phyloP scores from a whole-genome alignment of 2,797 vertebrate species.

The Enteromius mattozi region DNA sequence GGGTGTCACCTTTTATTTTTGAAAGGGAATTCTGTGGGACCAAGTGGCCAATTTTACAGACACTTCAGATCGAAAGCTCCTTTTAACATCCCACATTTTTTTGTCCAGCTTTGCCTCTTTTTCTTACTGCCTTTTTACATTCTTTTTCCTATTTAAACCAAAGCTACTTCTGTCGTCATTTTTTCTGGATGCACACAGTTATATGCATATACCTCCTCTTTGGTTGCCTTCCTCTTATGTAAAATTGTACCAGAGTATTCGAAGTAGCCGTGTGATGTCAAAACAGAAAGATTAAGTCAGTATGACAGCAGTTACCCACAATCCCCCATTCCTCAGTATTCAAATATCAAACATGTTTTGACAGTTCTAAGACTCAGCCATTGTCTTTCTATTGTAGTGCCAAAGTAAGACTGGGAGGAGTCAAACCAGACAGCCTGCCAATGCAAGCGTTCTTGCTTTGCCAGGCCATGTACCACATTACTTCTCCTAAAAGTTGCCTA shows the following conservation, averaged over 20 bases:
- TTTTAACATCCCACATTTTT: background rate
- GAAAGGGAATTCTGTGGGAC: conserved; percentile 36
- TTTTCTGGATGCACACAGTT: background rate
- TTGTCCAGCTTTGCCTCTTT: background rate
- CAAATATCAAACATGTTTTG: conserved; percentile 35
- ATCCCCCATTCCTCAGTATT: background rate
- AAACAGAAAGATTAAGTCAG: conserved; percentile 2
- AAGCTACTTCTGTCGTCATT: background rate
- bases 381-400: conserved; percentile 34
- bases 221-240: conserved; percentile 25
- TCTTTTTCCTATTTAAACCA: background rate
- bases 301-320: conserved; percentile 12
- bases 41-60: conserved; percentile 26
- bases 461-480: background rate
- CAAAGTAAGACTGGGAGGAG: conserved; percentile 19
- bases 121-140: conserved; percentile 16
- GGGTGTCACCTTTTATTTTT: conserved; percentile 11
- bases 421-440: conserved; percentile 5
- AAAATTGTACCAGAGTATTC: background rate
- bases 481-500: background rate
- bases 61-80: background rate
- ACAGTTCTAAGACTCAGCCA: conserved; percentile 8
- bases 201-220: background rate
- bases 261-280: background rate
- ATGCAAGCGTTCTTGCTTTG: conserved; percentile 18